Base-by-base conservation (phyloP, 2,888 invertebrate genomes). In the Drosophila parthenogenetica region DNA sequence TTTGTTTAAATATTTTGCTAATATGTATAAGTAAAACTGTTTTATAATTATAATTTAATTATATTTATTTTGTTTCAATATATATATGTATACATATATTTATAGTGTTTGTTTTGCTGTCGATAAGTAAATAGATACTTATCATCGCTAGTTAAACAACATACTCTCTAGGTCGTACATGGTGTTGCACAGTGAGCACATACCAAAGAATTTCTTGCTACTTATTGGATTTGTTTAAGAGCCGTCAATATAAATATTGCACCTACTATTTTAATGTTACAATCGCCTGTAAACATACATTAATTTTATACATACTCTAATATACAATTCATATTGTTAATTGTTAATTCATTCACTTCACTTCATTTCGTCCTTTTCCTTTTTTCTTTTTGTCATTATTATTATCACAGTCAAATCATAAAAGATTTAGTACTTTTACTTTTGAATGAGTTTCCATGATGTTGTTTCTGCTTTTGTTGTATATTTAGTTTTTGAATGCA, bases 361-460 rank as follows among this genome's bases (percentile, higher is more conserved):
- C 69, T 69, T 63, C 58, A 46, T 49, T 67, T 54, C 62, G 16
- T 79, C 64, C 66, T 78, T 75, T 81, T 89, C 80, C 81, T 73
- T 69, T 64, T 72, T 73, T 22, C 22, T 22, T 81, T 78, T 85
- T 90, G 86, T 89, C 89, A 85, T 87, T 90, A 80, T 90, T 90
- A 88, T 91, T 91, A 91, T 92, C 91, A 91, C 91, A 91, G 91
- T 91, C 91, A 92, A 92, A 91, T 92, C 91, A 91, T 91, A 91
- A 91, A 90, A 90, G 91, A 91, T 91, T 91, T 90, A 82, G 87
- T 86, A 86, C 86, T 89, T 90, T 90, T 89, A 83, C 80, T 89
- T 87, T 89, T 90, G 87, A 85, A 85, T 87, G 83, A 87, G 88
- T 82, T 82, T 85, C 75, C 73, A 88, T 90, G 84, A 89, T 85